phyloP scores from a whole-genome alignment of 2,888 invertebrate genomes.

The Clanis bilineata region DNA sequence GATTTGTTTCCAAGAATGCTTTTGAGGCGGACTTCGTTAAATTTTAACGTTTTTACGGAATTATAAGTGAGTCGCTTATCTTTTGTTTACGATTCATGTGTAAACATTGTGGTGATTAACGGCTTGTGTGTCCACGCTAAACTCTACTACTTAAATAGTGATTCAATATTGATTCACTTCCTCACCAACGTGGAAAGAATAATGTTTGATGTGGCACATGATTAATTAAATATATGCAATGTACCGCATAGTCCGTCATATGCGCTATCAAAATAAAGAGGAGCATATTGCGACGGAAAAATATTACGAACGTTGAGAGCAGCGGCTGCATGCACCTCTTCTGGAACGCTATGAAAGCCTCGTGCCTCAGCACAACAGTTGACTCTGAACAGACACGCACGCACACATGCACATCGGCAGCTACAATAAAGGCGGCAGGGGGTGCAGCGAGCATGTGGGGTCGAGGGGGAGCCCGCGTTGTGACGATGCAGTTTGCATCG shows the following conservation, averaged over 20 bases:
- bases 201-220: slow-evolving; percentile 2
- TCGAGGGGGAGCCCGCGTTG: slow-evolving; percentile 50
- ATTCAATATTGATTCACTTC: slow-evolving; percentile 6
- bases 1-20: slow-evolving; percentile 58
- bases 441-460: slow-evolving; percentile 40
- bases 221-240: slow-evolving; percentile 8
- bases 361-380: slow-evolving; percentile 74
- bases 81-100: slow-evolving; percentile 4
- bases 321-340: slow-evolving; percentile 55
- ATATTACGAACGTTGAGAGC: slow-evolving; percentile 62
- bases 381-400: slow-evolving; percentile 60
- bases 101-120: slow-evolving; percentile 11
- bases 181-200: neutral
- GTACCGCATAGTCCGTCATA: slow-evolving; percentile 41
- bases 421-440: slow-evolving; percentile 64
- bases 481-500: slow-evolving; percentile 81
- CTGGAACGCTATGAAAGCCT: slow-evolving; percentile 62
- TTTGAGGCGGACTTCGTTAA: slow-evolving; percentile 41
- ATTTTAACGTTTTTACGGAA: slow-evolving; percentile 31
- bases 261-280: slow-evolving; percentile 29
- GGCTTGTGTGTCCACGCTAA: slow-evolving; percentile 7
- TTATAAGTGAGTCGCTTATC: slow-evolving; percentile 9
- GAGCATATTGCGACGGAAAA: slow-evolving; percentile 39
- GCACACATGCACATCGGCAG: slow-evolving; percentile 50
- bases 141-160: slow-evolving; percentile 2